phyloP scores from a whole-genome alignment of 1,140 invertebrate genomes.

The Atta colombica region DNA sequence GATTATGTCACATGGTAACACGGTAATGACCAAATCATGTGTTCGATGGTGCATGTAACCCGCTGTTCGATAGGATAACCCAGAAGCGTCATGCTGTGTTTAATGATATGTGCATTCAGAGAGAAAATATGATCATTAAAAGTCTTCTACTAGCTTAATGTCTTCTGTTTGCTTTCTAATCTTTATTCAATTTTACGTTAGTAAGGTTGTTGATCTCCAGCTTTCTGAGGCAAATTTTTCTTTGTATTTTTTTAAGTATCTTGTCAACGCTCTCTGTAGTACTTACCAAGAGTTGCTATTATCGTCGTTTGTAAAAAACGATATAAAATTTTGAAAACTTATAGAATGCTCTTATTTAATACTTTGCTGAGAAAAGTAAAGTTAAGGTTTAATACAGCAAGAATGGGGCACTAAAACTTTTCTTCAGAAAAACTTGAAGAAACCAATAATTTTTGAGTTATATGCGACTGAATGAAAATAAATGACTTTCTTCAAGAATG shows the following conservation, averaged over 20 bases:
- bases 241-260: neutral
- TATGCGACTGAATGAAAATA: neutral
- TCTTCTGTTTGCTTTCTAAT: neutral
- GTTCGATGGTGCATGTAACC: slow-evolving; percentile 34
- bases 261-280: neutral
- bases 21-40: slow-evolving; percentile 47
- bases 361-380: neutral
- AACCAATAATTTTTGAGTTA: neutral
- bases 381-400: slow-evolving; percentile 16
- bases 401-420: neutral
- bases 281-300: neutral
- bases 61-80: slow-evolving; percentile 30
- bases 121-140: slow-evolving; percentile 9
- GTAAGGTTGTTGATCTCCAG: neutral
- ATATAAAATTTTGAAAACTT: slow-evolving; percentile 19
- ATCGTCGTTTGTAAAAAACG: neutral
- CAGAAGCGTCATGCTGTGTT: slow-evolving; percentile 8
- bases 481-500: neutral
- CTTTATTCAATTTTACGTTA: neutral
- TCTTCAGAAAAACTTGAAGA: neutral
- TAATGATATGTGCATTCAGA: slow-evolving; percentile 14
- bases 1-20: slow-evolving; percentile 28
- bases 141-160: slow-evolving; percentile 9
- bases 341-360: neutral
- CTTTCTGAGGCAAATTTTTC: neutral